Conservation (phyloP, 1,140 invertebrate genomes). For the Calephelis nemesis region DNA sequence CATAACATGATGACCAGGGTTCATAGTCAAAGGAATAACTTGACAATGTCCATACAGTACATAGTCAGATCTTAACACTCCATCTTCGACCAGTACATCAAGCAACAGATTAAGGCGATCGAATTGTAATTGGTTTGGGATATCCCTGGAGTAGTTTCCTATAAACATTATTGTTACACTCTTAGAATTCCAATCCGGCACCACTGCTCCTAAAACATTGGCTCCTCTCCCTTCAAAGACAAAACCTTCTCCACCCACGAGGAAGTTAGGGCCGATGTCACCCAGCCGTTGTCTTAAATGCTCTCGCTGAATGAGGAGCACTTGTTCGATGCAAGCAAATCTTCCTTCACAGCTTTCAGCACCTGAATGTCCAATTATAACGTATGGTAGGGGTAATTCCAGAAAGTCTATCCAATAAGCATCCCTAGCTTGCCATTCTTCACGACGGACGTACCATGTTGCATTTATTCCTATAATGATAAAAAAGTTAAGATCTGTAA, state of each 20-base stretch:
- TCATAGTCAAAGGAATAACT: constrained; percentile 36
- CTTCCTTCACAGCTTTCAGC: constrained; percentile 43
- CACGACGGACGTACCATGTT: constrained; percentile 59
- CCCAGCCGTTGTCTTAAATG: constrained; percentile 42
- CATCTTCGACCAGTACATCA: constrained; percentile 37
- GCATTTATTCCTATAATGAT: constrained; percentile 45
- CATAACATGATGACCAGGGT: constrained; percentile 50
- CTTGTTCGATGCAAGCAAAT: constrained; percentile 46
- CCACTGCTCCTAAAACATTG: constrained; percentile 38
- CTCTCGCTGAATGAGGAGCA: constrained; percentile 50
- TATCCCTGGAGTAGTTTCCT: constrained; percentile 47
- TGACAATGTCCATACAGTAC: constrained; percentile 54
- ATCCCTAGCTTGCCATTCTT: constrained; percentile 58
- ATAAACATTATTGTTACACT: constrained; percentile 63
- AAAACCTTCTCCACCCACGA: constrained; percentile 52
- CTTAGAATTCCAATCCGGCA: constrained; percentile 42
- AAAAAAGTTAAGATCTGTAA: too few relatives aligned
- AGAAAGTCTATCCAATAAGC: constrained; percentile 42
- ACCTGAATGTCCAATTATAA: constrained; percentile 58
- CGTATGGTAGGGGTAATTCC: constrained; percentile 44
- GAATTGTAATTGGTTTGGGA: constrained; percentile 41
- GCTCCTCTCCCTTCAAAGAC: constrained; percentile 24
- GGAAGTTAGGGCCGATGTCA: constrained; percentile 63
- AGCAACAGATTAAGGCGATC: constrained; percentile 47
- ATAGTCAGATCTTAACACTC: constrained; percentile 44